Percentiles rank a stretch among this genome's conserved stretches.
These are phyloP conservation scores for Apolygus lucorum DNA, from an alignment of 1,140 invertebrate genomes.

Conservation along the genomic window DNA sequence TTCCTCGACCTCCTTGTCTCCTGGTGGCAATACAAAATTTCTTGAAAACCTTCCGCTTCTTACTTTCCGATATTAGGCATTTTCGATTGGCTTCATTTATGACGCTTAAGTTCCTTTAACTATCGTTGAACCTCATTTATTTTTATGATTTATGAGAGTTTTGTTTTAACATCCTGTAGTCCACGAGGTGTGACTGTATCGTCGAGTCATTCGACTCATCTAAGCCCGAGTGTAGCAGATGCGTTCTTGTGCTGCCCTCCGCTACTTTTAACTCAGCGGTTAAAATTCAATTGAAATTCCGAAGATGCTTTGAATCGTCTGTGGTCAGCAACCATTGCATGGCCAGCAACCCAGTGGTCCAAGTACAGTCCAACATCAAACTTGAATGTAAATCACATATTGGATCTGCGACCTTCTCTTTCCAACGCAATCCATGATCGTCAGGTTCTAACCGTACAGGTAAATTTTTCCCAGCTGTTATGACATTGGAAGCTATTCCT, in stretches of 20 bases:
- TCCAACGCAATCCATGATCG: no score
- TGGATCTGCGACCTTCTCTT: no score
- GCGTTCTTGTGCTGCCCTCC: no score
- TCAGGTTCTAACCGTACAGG: no score
- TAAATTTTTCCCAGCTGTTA: no score
- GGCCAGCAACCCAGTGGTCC: neutral
- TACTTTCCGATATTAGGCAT: slow-evolving; percentile 22
- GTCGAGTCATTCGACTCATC: neutral
- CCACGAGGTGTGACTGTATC: neutral
- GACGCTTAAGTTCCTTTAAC: slow-evolving; percentile 28
- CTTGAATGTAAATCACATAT: no score
- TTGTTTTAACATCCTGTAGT: neutral
- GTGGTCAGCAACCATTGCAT: neutral
- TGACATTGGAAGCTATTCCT: no score
- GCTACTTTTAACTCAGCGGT: neutral
- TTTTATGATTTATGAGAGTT: neutral
- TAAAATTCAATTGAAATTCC: neutral
- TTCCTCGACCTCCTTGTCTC: slow-evolving; percentile 48
- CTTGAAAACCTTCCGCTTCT: slow-evolving; percentile 42
- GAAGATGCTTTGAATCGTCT: neutral
- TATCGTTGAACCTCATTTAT: slow-evolving; percentile 21
- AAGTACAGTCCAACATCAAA: no score
- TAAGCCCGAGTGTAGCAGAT: neutral
- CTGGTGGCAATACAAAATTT: slow-evolving; percentile 59
- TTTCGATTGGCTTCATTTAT: slow-evolving; percentile 29